Evolutionary conservation across 1,140 invertebrate genomes (phyloP), one percentile per base, ranked within the genome.

Genomic region (Drosophila insularis): DNA sequence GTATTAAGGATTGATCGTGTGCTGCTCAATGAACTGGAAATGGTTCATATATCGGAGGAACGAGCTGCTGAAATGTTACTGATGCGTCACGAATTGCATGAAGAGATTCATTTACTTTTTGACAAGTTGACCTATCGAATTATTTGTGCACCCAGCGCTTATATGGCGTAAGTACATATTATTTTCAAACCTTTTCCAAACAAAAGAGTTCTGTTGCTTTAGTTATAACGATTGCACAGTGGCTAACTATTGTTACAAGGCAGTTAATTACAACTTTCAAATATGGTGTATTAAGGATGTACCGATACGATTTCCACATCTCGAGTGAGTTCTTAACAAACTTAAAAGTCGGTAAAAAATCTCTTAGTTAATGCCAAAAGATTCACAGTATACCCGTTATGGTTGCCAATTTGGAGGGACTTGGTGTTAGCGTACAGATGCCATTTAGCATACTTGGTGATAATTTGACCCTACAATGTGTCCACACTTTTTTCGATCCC

Each of bases 201-300:
- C 27, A 27, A 27, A 23, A 23, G 4, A 23, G 23, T 6, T 5
- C 27, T 2, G 0, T 27, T 27, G 27, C 27, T 5, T 0, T 27
- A 91, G 85, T 1, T 67, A 74, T 2, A 37, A 50, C 3, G 65
- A 76, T 31, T 73, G 72, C 17, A 40, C 68, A 0, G 61, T 64
- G 8, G 56, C 77, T 7, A 54, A 60, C 21, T 91, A 91, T 66
- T 80, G 64, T 53, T 91, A 81, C 19, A 27, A 65, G 6, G 61
- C 64, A 23, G 17, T 23, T 0, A 72, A 85, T 5, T 91, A 68
- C n/a, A 60, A 73, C 4, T 43, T 78, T 10, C 74, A 91, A 56
- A 50, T 91, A 14, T 91, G 90, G 90, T 74, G 80, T 23, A 31
- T 91, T 2, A 63, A 73, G 23, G 77, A 91, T 74, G 78, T 90